Conservation (phyloP, 2,797 vertebrate species). For the Leuciscus waleckii region DNA sequence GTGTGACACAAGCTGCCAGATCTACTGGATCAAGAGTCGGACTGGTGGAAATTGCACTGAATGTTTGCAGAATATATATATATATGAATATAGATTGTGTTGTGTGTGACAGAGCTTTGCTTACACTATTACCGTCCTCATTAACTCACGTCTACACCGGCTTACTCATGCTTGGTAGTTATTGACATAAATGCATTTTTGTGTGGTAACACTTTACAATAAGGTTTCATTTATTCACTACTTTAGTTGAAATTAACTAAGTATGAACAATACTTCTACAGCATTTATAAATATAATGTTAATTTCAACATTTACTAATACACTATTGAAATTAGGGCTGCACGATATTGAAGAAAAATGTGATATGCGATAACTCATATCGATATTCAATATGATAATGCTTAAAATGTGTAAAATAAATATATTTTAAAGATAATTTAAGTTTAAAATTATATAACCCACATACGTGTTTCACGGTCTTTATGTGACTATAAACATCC, state of each 20-base stretch:
- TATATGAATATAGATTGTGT: neutral
- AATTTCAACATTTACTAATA: neutral
- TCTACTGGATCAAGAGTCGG: neutral
- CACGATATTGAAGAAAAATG: too few relatives aligned
- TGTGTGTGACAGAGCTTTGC: neutral
- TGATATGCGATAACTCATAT: too few relatives aligned
- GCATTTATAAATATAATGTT: too few relatives aligned
- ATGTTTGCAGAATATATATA: neutral
- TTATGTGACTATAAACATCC: too few relatives aligned
- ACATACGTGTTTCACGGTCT: too few relatives aligned
- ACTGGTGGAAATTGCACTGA: neutral
- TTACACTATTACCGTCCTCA: neutral
- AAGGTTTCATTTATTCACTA: neutral
- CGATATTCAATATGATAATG: too few relatives aligned
- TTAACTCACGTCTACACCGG: too few relatives aligned
- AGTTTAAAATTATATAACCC: too few relatives aligned
- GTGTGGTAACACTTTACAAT: neutral
- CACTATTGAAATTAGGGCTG: neutral
- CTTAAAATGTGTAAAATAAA: too few relatives aligned
- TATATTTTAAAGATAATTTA: too few relatives aligned
- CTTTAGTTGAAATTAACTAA: too few relatives aligned
- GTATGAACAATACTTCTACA: too few relatives aligned
- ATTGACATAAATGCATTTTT: neutral
- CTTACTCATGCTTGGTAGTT: neutral
- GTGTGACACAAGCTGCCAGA: neutral